Evolutionary conservation across 2,113 vertebrate species (phyloP).

Genomic region (Anoura caudifer): DNA sequence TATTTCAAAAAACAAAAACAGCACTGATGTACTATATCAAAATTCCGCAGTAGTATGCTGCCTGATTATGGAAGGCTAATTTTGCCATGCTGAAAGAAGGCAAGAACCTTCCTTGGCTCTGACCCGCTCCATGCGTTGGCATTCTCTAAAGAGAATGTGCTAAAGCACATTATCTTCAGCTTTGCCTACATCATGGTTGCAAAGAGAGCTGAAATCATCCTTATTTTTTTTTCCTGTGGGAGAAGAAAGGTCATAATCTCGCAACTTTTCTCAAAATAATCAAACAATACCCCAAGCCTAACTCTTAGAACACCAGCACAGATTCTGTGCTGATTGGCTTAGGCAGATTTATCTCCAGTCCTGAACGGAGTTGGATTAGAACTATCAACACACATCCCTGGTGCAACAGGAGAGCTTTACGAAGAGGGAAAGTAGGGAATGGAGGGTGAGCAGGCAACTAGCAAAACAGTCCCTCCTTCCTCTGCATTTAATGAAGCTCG

Average conservation of each 20-base stretch:
- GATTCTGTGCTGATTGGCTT: not conserved
- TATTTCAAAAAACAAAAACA: not conserved
- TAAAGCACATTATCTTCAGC: not conserved
- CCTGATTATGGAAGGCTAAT: not conserved
- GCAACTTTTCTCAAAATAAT: not conserved
- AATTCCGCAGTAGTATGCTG: not conserved
- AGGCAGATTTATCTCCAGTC: not conserved
- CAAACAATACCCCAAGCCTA: not conserved
- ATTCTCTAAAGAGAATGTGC: no score
- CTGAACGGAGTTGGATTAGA: not conserved
- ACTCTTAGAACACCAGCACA: not conserved
- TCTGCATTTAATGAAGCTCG: not conserved
- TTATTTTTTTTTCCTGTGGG: no score
- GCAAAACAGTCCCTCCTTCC: not conserved
- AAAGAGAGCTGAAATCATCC: not conserved
- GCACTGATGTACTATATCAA: not conserved
- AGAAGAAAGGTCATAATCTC: not conserved
- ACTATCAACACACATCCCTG: not conserved
- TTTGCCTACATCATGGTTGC: not conserved
- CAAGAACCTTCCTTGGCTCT: not conserved
- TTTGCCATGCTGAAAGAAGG: not conserved
- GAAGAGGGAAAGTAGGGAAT: not conserved
- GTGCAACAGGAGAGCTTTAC: not conserved
- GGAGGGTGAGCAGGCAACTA: not conserved
- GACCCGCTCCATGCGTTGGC: not conserved